Conservation (phyloP, 1,140 invertebrate genomes). For the Neodiprion fabricii region DNA sequence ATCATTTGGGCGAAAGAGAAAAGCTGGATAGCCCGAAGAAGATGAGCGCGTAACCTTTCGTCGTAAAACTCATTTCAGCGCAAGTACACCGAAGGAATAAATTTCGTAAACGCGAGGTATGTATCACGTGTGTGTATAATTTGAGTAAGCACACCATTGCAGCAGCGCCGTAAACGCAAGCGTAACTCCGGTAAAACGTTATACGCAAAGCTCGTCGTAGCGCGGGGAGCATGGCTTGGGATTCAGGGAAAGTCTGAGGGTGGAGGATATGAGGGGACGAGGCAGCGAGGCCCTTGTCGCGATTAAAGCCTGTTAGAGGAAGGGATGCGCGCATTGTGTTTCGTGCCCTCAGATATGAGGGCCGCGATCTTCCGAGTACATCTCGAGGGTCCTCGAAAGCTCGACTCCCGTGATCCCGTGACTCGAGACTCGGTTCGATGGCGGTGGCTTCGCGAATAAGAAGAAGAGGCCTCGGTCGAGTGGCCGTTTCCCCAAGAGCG, state of each 20-base stretch:
- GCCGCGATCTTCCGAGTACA: conserved; percentile 38
- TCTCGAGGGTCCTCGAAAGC: conserved; percentile 44
- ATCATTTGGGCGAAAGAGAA: too few species aligned
- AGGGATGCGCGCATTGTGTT: conserved; percentile 47
- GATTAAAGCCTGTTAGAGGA: conserved; percentile 51
- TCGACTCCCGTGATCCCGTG: conserved; percentile 35
- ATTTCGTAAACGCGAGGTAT: too few species aligned
- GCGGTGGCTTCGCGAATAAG: not conserved
- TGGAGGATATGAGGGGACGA: conserved; percentile 1
- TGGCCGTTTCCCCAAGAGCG: conserved; percentile 33
- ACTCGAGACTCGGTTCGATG: conserved; percentile 29
- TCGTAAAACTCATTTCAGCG: too few species aligned
- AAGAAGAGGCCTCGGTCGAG: conserved; percentile 31
- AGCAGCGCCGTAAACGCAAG: not conserved
- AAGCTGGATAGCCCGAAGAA: too few species aligned
- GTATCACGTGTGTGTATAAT: not conserved
- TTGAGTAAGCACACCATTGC: too few species aligned
- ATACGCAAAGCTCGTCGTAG: conserved; percentile 10
- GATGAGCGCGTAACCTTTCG: too few species aligned
- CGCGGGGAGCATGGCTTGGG: not conserved
- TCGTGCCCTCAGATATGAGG: conserved; percentile 43
- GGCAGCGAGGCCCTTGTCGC: conserved; percentile 43
- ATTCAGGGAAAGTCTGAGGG: conserved; percentile 6
- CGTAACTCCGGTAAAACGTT: not conserved
- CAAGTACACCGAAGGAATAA: too few species aligned